phyloP scores from a whole-genome alignment of 2,888 invertebrate species.

The Dynastes grantii region DNA sequence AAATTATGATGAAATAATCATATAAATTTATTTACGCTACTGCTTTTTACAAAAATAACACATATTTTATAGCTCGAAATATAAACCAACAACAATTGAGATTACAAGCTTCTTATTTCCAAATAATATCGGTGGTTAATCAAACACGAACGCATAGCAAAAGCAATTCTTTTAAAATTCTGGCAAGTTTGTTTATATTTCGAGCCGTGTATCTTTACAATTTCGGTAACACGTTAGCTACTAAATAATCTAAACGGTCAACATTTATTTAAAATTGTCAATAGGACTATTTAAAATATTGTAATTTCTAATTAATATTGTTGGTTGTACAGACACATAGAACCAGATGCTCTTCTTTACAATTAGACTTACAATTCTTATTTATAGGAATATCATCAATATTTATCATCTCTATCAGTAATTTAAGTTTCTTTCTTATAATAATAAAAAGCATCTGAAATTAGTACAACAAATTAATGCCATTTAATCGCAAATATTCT shows the following conservation, averaged over 20 bases:
- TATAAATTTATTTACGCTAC: slow-evolving; percentile 31
- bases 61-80: slow-evolving; percentile 28
- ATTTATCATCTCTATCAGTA: no score
- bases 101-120: slow-evolving; percentile 8
- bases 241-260: slow-evolving; percentile 37
- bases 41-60: slow-evolving; percentile 28
- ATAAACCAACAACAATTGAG: slow-evolving; percentile 18
- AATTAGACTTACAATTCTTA: no score
- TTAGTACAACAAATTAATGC: not conserved
- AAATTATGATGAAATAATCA: not conserved
- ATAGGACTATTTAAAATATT: slow-evolving; percentile 27
- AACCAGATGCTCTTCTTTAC: no score
- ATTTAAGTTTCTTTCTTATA: no score
- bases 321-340: not conserved
- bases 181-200: slow-evolving; percentile 17
- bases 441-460: not conserved
- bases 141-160: slow-evolving; percentile 20
- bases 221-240: slow-evolving; percentile 34
- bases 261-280: slow-evolving; percentile 33
- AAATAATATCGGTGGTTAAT: not conserved
- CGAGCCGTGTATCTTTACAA: not conserved
- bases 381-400: no score
- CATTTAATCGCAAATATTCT: not conserved
- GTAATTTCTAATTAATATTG: not conserved
- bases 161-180: slow-evolving; percentile 19